Evolutionary conservation across 2,888 invertebrate genomes (phyloP), one percentile per base, ranked within the genome.

Genomic region (Bellardia bayeri): DNA sequence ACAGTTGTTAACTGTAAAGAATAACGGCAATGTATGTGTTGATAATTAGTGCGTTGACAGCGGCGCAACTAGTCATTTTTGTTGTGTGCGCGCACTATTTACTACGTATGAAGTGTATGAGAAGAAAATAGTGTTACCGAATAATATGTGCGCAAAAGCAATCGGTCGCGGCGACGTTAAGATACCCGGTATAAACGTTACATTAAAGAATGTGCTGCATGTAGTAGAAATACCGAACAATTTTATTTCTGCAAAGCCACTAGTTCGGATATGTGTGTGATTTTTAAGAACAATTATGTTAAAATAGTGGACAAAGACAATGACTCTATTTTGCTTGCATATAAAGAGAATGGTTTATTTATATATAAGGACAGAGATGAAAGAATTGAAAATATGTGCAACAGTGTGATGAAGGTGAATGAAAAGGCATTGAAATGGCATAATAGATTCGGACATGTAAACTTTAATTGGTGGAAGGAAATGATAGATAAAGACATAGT

Each of bases 391-490:
- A 82, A 76, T 54, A 78, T 64, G 7, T 78, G 79, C 42, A 37
- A 74, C 23, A 40, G 58, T 51, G 49, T 33, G 3, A 0, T 45
- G 9, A 37, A 58, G 45, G 1, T 4, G 3, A 68, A 74, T 61
- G 56, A 79, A 56, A n/a, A 72, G 0, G 68, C 79, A 16, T 40
- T 66, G 45, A 83, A 84, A 68, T 84, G 84, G 79, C 84, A 85
- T 63, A 79, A 66, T 13, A 58, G 58, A 84, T 84, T 37, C 61
- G 78, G 72, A 3, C 85, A 81, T 56, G 80, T 76, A 0, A 76
- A 76, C 37, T 85, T 61, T 51, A 68, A 54, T 16, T 84, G 79
- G 51, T 68, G 79, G 11, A 56, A 56, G 3, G 58, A 84, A 11
- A 84, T 79, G 23, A 23, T 23, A 23, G 72, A 68, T 40, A 78